Evolutionary conservation across 2,113 vertebrate genomes (phyloP), one percentile per base, ranked within the genome.

Genomic region (Oxyura jamaicensis): DNA sequence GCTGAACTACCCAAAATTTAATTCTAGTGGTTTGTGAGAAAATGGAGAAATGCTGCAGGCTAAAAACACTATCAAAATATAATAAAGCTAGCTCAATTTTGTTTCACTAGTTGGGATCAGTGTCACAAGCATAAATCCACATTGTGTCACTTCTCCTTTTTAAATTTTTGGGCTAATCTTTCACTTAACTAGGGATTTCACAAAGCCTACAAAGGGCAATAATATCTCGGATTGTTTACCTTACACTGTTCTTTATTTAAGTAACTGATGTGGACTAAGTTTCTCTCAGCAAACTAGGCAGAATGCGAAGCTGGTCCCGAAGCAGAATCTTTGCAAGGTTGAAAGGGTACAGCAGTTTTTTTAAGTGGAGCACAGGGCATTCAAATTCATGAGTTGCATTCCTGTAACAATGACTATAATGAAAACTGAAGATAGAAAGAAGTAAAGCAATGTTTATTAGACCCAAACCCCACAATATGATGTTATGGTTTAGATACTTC

Each of bases 1-100:
- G 72, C 39, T 93, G 65, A 96, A 93, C 83, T 72, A 75, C 7
- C 60, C 55, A 78, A 93, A 93, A 94, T 96, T 88, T 92, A 96
- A 95, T 96, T 90, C 90, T 77, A 88, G 83, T 72, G 26, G 33
- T 33, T 77, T 95, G 52, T 71, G 69, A 95, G 77, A 75, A 28
- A 88, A 81, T 92, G 36, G 11, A 86, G 31, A 52, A 93, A 8
- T 21, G 28, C 74, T 97, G 60, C 69, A 92, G 90, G 87, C 79
- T 71, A 93, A 92, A 90, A 91, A 87, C 67, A 90, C n/a, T 79
- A 74, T 91, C 59, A 75, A 84, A 91, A 65, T 69, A 67, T 41
- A 72, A 90, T 23, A 83, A 83, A 62, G 25, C 20, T 86, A 68
- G 31, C 29, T 93, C 84, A 74, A 88, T 92, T 95, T 69, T 80